phyloP scores from a whole-genome alignment of 2,113 vertebrate genomes.

The Eidolon helvum region DNA sequence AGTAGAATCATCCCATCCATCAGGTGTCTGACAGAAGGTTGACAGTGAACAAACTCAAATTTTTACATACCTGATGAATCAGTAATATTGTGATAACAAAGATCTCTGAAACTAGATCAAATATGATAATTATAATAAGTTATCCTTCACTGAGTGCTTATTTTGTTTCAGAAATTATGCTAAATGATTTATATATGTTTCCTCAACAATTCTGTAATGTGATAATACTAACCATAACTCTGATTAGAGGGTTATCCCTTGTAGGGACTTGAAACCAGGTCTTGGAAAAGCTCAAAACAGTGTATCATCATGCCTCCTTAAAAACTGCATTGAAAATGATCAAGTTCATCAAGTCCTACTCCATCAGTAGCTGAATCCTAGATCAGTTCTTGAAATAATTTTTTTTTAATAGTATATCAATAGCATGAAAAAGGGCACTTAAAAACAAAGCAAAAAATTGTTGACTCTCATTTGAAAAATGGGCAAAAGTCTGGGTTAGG shows the following conservation, averaged over 20 bases:
- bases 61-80: not conserved
- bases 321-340: not conserved
- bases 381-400: not conserved
- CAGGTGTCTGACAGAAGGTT: not conserved
- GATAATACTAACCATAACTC: not conserved
- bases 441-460: not conserved
- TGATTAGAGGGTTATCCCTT: not conserved
- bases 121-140: not conserved
- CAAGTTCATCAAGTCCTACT: not conserved
- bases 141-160: not conserved
- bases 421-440: not conserved
- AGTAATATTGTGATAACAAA: not conserved
- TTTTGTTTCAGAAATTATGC: not conserved
- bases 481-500: not conserved
- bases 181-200: not conserved
- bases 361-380: not conserved
- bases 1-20: not conserved
- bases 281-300: not conserved
- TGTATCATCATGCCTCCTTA: not conserved
- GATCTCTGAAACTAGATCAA: not conserved
- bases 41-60: not conserved
- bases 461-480: not conserved
- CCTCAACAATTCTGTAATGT: not conserved
- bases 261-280: not conserved
- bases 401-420: not conserved